phyloP scores from a whole-genome alignment of 2,797 vertebrate species.

The Sebastes miniatus region DNA sequence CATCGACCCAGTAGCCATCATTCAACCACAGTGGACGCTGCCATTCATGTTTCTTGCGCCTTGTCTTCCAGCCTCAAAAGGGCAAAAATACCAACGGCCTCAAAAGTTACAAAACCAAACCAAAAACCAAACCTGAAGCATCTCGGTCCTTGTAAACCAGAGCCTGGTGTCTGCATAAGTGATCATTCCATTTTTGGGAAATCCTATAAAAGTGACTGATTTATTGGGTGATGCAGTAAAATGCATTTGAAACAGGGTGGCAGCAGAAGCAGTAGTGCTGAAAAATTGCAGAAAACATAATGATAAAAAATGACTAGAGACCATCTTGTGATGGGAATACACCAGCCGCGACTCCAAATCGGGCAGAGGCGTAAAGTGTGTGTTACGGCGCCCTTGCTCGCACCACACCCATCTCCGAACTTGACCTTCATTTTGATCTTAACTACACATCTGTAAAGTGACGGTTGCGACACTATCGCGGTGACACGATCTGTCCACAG shows the following conservation, averaged over 20 bases:
- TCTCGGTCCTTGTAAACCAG: conserved; percentile 31
- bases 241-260: conserved; percentile 12
- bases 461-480: background rate
- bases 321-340: background rate
- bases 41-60: conserved; percentile 10
- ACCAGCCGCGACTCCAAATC: background rate
- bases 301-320: background rate
- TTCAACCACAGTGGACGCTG: background rate
- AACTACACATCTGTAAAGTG: background rate
- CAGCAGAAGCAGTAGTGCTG: background rate
- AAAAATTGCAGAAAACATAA: background rate
- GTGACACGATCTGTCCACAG: background rate
- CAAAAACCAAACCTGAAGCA: conserved; percentile 38
- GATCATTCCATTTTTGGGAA: conserved; percentile 56
- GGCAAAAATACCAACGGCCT: conserved; percentile 22
- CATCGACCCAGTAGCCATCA: background rate
- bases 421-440: background rate
- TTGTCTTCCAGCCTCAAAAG: conserved; percentile 20
- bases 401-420: background rate
- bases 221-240: conserved; percentile 18
- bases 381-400: background rate
- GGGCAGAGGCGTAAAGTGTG: background rate
- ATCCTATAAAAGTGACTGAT: conserved; percentile 55
- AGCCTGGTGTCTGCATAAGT: conserved; percentile 44
- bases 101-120: conserved; percentile 40